These are phyloP conservation scores for Silurus aristotelis DNA, from an alignment of 2,797 vertebrate genomes.

Conservation along the genomic window DNA sequence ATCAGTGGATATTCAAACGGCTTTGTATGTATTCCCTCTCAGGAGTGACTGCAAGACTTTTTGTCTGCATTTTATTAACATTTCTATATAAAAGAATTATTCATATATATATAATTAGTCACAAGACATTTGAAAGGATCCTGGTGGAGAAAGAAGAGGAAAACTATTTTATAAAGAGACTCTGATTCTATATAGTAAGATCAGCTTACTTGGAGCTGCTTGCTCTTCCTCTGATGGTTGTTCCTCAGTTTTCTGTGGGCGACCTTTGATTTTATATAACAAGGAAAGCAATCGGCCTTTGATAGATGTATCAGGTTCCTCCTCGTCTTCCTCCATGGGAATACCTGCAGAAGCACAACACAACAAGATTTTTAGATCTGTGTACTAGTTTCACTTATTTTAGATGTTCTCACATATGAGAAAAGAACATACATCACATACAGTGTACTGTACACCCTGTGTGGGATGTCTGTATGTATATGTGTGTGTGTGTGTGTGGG, in stretches of 20 bases:
- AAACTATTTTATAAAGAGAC: background rate
- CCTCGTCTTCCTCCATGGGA: constrained; percentile 88
- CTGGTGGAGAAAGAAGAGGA: background rate
- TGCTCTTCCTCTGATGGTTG: constrained; percentile 82
- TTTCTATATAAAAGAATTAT: background rate
- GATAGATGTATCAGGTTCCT: constrained; percentile 87
- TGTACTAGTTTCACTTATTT: constrained; percentile 1
- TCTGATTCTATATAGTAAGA: background rate
- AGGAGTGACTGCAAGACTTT: background rate
- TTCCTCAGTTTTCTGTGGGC: constrained; percentile 82
- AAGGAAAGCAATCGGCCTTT: constrained; percentile 88
- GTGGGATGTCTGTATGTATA: constrained; percentile 15
- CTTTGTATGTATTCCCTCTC: background rate
- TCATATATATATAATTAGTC: background rate
- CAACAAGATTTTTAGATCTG: background rate
- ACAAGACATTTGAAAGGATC: background rate
- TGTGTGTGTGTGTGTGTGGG: constrained; percentile 8
- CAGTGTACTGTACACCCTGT: background rate
- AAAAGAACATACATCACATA: background rate
- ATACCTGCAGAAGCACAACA: constrained; percentile 78
- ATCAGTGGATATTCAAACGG: background rate
- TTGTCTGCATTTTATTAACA: background rate
- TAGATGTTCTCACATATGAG: background rate
- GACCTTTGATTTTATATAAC: constrained; percentile 92
- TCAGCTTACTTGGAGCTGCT: constrained; percentile 84